These are phyloP conservation scores for Paralichthys olivaceus DNA, from an alignment of 2,113 vertebrate species.

Conservation along the genomic window DNA sequence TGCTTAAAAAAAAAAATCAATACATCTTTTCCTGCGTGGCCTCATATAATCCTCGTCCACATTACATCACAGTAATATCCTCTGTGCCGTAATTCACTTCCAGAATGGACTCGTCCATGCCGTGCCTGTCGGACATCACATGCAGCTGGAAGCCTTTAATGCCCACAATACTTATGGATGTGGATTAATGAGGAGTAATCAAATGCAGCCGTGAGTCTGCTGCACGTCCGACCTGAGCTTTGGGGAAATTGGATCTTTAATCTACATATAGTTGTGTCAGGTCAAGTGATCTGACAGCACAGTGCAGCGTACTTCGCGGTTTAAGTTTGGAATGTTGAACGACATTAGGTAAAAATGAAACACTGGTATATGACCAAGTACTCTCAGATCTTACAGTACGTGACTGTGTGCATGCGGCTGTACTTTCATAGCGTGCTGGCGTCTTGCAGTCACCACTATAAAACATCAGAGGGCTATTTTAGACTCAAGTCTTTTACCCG, in stretches of 20 bases:
- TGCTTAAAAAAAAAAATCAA: conserved; percentile 46
- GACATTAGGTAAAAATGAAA: too few species aligned
- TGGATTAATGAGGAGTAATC: conserved; percentile 31
- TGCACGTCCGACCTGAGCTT: conserved; percentile 22
- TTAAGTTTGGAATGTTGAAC: too few species aligned
- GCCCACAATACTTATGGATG: conserved; percentile 6
- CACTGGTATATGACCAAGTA: too few species aligned
- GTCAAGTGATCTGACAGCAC: background rate
- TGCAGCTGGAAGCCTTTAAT: conserved; percentile 23
- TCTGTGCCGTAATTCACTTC: conserved; percentile 1
- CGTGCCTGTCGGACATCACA: conserved; percentile 21
- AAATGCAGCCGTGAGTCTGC: background rate
- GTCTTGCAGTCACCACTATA: background rate
- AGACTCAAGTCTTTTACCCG: background rate
- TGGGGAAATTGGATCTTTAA: background rate
- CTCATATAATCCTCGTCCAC: conserved; percentile 41
- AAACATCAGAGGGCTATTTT: conserved; percentile 22
- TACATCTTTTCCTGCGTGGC: conserved; percentile 30
- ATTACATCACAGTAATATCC: conserved; percentile 42
- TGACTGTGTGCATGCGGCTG: background rate
- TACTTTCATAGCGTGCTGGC: background rate
- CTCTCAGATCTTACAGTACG: background rate
- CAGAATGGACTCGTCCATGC: background rate
- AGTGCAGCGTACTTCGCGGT: too few species aligned
- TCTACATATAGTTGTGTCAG: background rate